phyloP scores from a whole-genome alignment of 2,113 vertebrate species.

The Aptenodytes patagonicus region DNA sequence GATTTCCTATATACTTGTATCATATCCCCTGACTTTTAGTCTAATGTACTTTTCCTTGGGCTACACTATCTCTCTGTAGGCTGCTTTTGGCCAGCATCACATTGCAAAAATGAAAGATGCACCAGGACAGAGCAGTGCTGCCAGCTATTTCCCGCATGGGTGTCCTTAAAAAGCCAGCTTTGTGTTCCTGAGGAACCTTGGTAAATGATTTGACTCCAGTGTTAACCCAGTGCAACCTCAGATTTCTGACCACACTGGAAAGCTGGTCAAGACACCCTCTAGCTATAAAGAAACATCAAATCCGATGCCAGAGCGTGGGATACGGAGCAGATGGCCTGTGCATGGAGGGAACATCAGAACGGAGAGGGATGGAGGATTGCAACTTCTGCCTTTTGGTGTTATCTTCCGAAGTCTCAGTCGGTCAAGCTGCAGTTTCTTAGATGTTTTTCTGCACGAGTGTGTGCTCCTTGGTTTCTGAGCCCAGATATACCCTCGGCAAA shows the following conservation, averaged over 20 bases:
- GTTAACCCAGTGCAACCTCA: neutral
- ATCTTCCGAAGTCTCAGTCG: neutral
- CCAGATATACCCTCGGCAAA: neutral
- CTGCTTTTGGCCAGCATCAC: neutral
- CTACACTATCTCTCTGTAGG: neutral
- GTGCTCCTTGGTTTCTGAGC: neutral
- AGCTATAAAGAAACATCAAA: neutral
- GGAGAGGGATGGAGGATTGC: neutral
- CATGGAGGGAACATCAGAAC: neutral
- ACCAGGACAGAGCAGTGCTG: neutral
- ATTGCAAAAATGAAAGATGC: neutral
- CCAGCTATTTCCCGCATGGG: neutral
- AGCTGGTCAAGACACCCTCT: neutral
- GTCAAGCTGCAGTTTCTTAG: neutral
- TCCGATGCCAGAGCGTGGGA: neutral
- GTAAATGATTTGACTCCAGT: neutral
- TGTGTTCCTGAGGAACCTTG: neutral
- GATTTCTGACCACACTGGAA: neutral
- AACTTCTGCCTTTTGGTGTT: constrained; percentile 11
- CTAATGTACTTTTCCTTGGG: neutral
- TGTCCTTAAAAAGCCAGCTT: neutral
- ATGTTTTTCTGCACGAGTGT: neutral
- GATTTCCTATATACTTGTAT: neutral
- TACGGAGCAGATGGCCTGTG: constrained; percentile 10
- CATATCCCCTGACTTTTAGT: neutral